Conservation (phyloP, 2,888 invertebrate species). For the Pinctada fucata region DNA sequence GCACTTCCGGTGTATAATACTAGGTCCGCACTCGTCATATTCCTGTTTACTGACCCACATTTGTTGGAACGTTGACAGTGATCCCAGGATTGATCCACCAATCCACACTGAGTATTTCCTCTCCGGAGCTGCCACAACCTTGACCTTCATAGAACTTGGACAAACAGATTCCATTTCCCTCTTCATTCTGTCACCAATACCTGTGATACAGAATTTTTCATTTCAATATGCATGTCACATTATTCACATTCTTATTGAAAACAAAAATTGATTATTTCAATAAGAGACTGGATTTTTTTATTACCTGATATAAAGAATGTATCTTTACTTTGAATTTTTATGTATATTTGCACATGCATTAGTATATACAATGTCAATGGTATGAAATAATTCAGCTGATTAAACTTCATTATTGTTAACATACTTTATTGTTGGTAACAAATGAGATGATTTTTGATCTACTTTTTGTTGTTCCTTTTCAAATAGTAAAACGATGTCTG, state of each 20-base stretch:
- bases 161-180: constrained; percentile 25
- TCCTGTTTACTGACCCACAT: constrained; percentile 13
- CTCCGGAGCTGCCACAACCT: constrained; percentile 31
- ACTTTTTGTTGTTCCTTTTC: too few relatives aligned
- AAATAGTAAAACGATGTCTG: too few relatives aligned
- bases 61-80: constrained; percentile 35
- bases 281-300: background rate
- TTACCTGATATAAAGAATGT: background rate
- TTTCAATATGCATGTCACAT: background rate
- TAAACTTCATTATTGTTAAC: too few relatives aligned
- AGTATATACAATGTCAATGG: too few relatives aligned
- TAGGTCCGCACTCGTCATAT: too few relatives aligned
- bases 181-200: constrained; percentile 27
- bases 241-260: background rate
- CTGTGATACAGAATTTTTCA: background rate
- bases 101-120: constrained; percentile 6
- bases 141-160: constrained; percentile 16
- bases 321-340: too few relatives aligned
- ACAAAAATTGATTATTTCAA: background rate
- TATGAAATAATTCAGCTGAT: background rate
- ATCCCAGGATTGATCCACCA: constrained; percentile 35
- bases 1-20: too few relatives aligned
- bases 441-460: too few relatives aligned
- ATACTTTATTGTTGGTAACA: too few relatives aligned
- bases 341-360: too few relatives aligned